A percentile compares a stretch with the other conserved stretches of the same genome.
These are phyloP conservation scores for Molanna angustata DNA, from an alignment of 2,888 invertebrate species.

Conservation along the genomic window DNA sequence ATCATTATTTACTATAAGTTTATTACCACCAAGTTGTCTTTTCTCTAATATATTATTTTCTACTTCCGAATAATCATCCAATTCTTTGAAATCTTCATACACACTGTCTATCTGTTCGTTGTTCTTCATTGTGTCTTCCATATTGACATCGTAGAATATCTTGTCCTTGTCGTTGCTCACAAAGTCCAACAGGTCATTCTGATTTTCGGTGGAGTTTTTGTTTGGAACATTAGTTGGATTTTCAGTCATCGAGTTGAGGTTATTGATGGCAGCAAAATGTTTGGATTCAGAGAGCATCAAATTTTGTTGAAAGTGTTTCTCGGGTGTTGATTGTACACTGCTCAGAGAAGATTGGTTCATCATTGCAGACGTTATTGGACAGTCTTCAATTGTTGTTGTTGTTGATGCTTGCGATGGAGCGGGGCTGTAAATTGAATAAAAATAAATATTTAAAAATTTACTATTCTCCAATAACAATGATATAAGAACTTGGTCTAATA, in stretches of 20 bases:
- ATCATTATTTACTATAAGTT: not conserved
- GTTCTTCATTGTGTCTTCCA: conserved; percentile 47
- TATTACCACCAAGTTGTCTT: not conserved
- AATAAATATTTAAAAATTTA: too few relatives aligned
- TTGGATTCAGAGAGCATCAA: conserved; percentile 47
- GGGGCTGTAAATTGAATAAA: conserved; percentile 50
- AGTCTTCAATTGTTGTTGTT: conserved; percentile 54
- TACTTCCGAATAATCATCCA: not conserved
- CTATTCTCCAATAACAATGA: too few relatives aligned
- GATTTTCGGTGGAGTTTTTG: conserved; percentile 6
- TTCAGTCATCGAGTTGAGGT: conserved; percentile 10
- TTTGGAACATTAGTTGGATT: conserved; percentile 11
- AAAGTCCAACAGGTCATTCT: conserved; percentile 32
- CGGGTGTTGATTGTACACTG: conserved; percentile 40
- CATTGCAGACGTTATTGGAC: conserved; percentile 33
- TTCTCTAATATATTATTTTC: conserved; percentile 4
- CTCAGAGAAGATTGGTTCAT: conserved; percentile 35
- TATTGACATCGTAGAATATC: conserved; percentile 44
- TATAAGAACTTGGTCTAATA: too few relatives aligned
- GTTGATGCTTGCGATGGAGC: conserved; percentile 69
- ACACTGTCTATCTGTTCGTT: conserved; percentile 26
- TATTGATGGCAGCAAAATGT: conserved; percentile 33
- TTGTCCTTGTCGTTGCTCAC: conserved; percentile 44
- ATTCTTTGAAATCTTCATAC: conserved; percentile 28
- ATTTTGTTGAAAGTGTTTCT: conserved; percentile 41